These are phyloP conservation scores for Oligia strigilis DNA, from an alignment of 2,888 invertebrate genomes.

Conservation along the genomic window DNA sequence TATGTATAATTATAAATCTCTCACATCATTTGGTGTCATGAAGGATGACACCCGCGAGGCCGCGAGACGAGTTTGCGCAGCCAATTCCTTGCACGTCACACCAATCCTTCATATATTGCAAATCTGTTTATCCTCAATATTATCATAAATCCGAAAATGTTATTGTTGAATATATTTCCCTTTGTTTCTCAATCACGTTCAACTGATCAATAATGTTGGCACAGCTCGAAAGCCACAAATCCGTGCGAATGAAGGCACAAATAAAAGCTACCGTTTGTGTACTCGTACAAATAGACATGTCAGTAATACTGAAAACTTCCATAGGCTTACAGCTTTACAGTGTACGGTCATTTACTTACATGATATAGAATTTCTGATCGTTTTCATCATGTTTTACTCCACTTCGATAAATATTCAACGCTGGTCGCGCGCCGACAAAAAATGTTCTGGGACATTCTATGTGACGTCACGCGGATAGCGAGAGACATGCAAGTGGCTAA, in stretches of 20 bases:
- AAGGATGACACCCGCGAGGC: background rate
- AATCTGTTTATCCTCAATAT: conserved; percentile 58
- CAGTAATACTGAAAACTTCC: conserved; percentile 42
- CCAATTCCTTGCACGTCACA: conserved; percentile 52
- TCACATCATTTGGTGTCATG: conserved; percentile 1
- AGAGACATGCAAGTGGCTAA: too few species aligned
- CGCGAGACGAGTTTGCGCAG: background rate
- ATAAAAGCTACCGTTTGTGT: conserved; percentile 56
- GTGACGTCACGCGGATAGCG: too few species aligned
- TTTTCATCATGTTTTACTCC: background rate
- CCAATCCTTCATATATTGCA: conserved; percentile 54
- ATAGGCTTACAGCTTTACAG: conserved; percentile 25
- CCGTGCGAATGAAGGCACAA: conserved; percentile 55
- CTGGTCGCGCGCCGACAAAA: too few species aligned
- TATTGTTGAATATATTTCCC: conserved; percentile 60
- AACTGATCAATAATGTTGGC: conserved; percentile 66
- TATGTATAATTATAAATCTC: conserved; percentile 10
- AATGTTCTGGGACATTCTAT: too few species aligned
- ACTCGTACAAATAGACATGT: conserved; percentile 35
- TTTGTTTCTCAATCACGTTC: conserved; percentile 63
- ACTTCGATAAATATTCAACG: background rate
- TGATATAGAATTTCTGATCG: background rate
- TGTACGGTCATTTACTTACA: conserved; percentile 7
- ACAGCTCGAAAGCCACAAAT: conserved; percentile 61
- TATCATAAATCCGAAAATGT: conserved; percentile 54